These are phyloP conservation scores for Cassiopea andromeda DNA, from an alignment of 30 jellyfish, hydroid and myxozoan species.

Conservation along the genomic window DNA sequence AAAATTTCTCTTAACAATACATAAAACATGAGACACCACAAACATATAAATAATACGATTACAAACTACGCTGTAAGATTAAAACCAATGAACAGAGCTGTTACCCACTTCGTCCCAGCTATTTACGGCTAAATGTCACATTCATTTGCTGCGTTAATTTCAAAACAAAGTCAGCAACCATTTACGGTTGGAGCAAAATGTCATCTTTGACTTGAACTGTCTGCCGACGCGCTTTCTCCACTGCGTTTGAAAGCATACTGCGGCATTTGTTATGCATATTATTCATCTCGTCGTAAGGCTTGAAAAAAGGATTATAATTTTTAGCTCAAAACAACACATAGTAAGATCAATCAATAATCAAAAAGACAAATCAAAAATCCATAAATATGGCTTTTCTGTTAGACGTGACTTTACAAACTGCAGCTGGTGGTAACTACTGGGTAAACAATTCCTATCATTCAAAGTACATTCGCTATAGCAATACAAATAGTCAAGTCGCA, in stretches of 20 bases:
- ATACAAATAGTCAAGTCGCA: too few species aligned
- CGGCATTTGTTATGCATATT: conserved; percentile 94
- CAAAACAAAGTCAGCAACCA: background rate
- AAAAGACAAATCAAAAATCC: too few species aligned
- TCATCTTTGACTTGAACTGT: conserved; percentile 98
- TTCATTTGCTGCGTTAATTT: background rate
- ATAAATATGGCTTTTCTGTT: too few species aligned
- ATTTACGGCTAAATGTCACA: background rate
- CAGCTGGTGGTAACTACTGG: too few species aligned
- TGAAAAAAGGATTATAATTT: background rate
- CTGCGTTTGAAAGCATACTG: conserved; percentile 92
- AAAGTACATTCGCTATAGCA: too few species aligned
- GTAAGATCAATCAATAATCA: too few species aligned
- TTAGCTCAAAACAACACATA: too few species aligned
- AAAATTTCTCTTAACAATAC: background rate
- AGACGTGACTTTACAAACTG: too few species aligned
- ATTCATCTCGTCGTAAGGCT: conserved; percentile 98
- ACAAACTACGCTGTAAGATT: background rate
- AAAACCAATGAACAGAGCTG: background rate
- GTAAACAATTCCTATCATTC: too few species aligned
- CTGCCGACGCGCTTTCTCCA: conserved; percentile 98
- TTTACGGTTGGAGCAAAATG: conserved; percentile 83
- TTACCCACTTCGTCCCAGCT: background rate
- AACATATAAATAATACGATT: background rate
- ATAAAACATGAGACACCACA: background rate